phyloP scores from a whole-genome alignment of 2,113 vertebrate species.

The Cynopterus brachyotis region DNA sequence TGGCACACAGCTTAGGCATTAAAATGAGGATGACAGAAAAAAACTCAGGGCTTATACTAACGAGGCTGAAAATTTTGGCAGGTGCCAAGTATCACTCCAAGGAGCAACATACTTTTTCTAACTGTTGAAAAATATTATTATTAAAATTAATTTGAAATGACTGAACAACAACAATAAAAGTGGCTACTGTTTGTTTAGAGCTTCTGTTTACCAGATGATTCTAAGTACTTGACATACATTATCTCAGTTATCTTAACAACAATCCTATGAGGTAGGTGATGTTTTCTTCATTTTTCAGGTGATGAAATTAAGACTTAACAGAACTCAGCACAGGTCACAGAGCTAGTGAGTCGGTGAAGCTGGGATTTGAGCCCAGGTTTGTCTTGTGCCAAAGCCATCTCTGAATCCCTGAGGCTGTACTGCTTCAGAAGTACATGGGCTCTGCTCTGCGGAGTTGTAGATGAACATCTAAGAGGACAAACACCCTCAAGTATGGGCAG shows the following conservation, averaged over 20 bases:
- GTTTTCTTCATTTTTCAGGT: neutral
- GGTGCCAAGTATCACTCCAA: neutral
- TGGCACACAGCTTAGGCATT: neutral
- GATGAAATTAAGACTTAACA: neutral
- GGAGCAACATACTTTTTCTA: neutral
- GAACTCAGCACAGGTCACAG: neutral
- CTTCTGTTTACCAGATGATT: neutral
- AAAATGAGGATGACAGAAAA: neutral
- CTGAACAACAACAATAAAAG: neutral
- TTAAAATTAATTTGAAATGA: conserved; percentile 7
- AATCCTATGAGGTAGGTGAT: neutral
- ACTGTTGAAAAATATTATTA: neutral
- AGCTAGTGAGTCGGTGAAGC: neutral
- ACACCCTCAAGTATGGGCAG: accelerated
- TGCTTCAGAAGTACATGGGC: accelerated
- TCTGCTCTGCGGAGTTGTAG: neutral
- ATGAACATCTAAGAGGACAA: neutral
- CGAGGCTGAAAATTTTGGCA: accelerated
- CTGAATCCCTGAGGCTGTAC: neutral
- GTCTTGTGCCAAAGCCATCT: neutral
- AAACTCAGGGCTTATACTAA: neutral
- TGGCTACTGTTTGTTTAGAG: neutral
- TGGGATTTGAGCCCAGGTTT: neutral
- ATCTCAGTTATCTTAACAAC: neutral
- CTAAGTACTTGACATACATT: neutral